Conservation (phyloP, 2,888 invertebrate genomes). For the Dicyrtomina minuta region DNA sequence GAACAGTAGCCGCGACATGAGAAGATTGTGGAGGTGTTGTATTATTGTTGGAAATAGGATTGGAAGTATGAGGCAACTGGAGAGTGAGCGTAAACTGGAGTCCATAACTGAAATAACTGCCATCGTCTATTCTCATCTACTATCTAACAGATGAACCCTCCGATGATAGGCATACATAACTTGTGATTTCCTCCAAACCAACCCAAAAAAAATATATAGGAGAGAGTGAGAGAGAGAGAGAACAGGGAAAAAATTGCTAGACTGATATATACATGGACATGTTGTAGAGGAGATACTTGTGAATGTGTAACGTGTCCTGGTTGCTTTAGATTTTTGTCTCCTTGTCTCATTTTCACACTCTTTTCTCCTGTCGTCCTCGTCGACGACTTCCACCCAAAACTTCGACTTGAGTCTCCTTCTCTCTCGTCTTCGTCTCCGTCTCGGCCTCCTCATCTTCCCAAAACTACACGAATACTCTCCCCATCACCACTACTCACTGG, state of each 20-base stretch:
- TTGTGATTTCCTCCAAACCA: conserved; percentile 48
- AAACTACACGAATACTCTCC: background rate
- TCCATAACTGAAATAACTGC: conserved; percentile 50
- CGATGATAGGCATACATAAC: conserved; percentile 53
- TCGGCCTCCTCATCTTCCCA: background rate
- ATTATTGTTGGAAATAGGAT: conserved; percentile 43
- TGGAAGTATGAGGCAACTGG: conserved; percentile 39
- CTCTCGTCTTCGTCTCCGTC: conserved; percentile 1
- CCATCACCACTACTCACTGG: too few species aligned
- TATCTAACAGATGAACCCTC: conserved; percentile 44
- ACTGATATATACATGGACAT: conserved; percentile 25
- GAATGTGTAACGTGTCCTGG: conserved; percentile 16
- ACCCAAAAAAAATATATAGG: too few species aligned
- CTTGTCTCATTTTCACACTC: conserved; percentile 13
- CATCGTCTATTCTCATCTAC: conserved; percentile 54
- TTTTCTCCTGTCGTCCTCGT: background rate
- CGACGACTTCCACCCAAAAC: background rate
- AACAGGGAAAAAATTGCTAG: conserved; percentile 33
- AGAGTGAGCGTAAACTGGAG: conserved; percentile 44
- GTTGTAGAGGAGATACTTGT: conserved; percentile 9
- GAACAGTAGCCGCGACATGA: background rate
- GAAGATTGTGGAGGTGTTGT: conserved; percentile 22
- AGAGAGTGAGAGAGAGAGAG: too few species aligned
- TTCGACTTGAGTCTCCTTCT: conserved; percentile 3
- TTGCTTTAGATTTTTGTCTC: conserved; percentile 1